Conservation (phyloP, 2,113 vertebrate genomes). For the Dicaeum eximium region DNA sequence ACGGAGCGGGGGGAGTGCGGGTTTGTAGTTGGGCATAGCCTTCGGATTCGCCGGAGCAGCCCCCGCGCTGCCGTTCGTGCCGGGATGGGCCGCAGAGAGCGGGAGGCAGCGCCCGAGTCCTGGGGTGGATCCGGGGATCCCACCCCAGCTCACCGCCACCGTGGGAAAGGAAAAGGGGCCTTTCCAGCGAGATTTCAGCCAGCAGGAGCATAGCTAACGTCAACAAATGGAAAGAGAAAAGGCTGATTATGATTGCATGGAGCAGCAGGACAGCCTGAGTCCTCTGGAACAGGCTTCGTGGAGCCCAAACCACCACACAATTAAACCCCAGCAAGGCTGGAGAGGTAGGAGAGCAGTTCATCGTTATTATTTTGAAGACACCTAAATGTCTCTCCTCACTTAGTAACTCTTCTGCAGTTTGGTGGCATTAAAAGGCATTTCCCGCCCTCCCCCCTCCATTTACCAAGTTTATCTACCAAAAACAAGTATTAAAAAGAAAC, state of each 20-base stretch:
- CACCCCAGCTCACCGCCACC: not conserved
- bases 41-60: not conserved
- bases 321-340: not conserved
- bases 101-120: conserved; percentile 66
- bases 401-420: not conserved
- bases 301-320: not conserved
- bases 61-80: fast-evolving
- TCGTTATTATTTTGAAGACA: not conserved
- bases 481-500: not conserved
- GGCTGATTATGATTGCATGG: not conserved
- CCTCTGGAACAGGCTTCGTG: not conserved
- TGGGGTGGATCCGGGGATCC: conserved; percentile 50
- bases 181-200: not conserved
- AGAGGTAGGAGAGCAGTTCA: not conserved
- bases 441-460: not conserved
- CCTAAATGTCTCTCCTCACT: not conserved
- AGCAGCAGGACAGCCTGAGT: not conserved
- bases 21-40: too few relatives aligned
- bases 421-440: not conserved
- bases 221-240: not conserved
- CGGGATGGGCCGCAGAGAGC: not conserved
- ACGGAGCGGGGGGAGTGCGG: fast-evolving
- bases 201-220: not conserved
- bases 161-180: not conserved
- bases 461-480: not conserved